Conservation (phyloP, 2,888 invertebrate genomes). For the Drosophila nigricruria region DNA sequence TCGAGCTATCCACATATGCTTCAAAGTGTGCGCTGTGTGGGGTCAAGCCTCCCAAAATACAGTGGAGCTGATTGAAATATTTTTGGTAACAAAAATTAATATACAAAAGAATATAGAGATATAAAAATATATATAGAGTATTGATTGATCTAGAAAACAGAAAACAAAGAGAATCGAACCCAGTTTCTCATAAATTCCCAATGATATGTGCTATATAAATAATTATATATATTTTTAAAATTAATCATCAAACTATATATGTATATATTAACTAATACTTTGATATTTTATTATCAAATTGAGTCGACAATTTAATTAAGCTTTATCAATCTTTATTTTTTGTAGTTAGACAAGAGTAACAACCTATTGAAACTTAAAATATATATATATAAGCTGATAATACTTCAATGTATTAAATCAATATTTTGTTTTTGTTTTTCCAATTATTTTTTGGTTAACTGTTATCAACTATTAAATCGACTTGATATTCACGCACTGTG, state of each 20-base stretch:
- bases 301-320: not conserved
- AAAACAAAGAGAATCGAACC: too few relatives aligned
- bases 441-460: not conserved
- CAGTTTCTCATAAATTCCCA: too few relatives aligned
- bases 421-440: not conserved
- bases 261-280: too few relatives aligned
- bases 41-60: not conserved
- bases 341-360: not conserved
- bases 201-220: too few relatives aligned
- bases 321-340: not conserved
- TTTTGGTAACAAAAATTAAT: not conserved
- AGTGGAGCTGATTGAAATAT: not conserved
- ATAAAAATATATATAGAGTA: not conserved
- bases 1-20: slow-evolving; percentile 23
- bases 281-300: too few relatives aligned
- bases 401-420: not conserved
- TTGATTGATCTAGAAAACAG: too few relatives aligned
- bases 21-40: not conserved
- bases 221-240: too few relatives aligned
- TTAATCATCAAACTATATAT: too few relatives aligned
- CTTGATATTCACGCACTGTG: not conserved
- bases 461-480: not conserved
- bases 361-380: not conserved
- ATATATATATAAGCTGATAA: not conserved
- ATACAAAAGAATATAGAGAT: not conserved